These are phyloP conservation scores for Vanessa atalanta DNA, from an alignment of 1,140 invertebrate species.

Conservation along the genomic window DNA sequence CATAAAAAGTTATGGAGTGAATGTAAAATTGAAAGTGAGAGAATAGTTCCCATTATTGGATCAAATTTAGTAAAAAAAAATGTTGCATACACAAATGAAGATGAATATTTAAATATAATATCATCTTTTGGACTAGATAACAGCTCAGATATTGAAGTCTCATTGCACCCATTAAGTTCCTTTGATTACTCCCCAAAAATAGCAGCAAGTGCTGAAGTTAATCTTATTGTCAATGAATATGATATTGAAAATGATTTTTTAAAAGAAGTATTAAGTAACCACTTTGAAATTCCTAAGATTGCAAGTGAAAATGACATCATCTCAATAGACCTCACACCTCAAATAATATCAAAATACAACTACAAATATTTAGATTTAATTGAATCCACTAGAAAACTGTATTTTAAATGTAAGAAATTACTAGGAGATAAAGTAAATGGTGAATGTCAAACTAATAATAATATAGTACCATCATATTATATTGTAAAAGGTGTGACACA, in stretches of 20 bases:
- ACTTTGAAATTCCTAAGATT: constrained; percentile 75
- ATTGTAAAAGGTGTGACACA: constrained; percentile 75
- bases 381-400: constrained; percentile 58
- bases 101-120: constrained; percentile 61
- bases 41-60: constrained; percentile 69
- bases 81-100: constrained; percentile 58
- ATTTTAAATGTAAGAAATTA: constrained; percentile 74
- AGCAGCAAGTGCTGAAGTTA: constrained; percentile 63
- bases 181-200: constrained; percentile 69
- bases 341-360: constrained; percentile 66
- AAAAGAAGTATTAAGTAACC: constrained; percentile 70
- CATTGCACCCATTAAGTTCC: constrained; percentile 62
- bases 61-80: constrained; percentile 54
- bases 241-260: constrained; percentile 71
- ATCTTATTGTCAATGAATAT: constrained; percentile 47
- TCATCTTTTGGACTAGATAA: constrained; percentile 56
- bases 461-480: constrained; percentile 62
- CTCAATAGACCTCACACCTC: constrained; percentile 64
- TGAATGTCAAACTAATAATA: constrained; percentile 22
- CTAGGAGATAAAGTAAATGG: constrained; percentile 38
- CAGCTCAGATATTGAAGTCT: constrained; percentile 47
- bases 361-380: constrained; percentile 75
- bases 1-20: constrained; percentile 62
- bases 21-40: constrained; percentile 47
- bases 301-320: constrained; percentile 72